A percentile compares a stretch with the other conserved stretches of the same genome.
phyloP scores from a whole-genome alignment of 2,113 vertebrate species.

The Speoplatyrhinus poulsoni region DNA sequence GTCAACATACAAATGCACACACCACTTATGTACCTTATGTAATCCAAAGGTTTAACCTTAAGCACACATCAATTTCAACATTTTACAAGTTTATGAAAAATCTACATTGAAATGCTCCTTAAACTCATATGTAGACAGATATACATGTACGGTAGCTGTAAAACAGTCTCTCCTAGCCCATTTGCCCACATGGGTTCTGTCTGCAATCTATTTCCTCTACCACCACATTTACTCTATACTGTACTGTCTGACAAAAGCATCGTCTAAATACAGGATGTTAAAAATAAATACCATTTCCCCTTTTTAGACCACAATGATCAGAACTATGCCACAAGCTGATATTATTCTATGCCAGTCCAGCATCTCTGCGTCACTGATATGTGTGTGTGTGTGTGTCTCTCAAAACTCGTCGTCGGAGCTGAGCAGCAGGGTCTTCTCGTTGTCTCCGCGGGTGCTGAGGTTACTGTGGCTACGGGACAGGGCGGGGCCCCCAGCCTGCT shows the following conservation, averaged over 20 bases:
- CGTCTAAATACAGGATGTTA: slow-evolving; percentile 12
- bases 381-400: slow-evolving; percentile 24
- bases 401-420: slow-evolving; percentile 95
- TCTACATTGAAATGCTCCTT: slow-evolving; percentile 8
- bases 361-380: slow-evolving; percentile 71
- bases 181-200: neutral
- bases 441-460: slow-evolving; percentile 83
- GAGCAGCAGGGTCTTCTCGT: slow-evolving; percentile 91
- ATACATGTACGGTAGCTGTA: neutral
- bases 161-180: neutral
- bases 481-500: slow-evolving; percentile 76
- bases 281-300: neutral
- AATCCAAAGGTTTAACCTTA: neutral
- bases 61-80: slow-evolving; percentile 7
- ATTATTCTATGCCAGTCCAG: slow-evolving; percentile 1
- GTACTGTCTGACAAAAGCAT: neutral
- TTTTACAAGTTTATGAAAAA: slow-evolving; percentile 8
- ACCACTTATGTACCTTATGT: neutral
- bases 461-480: slow-evolving; percentile 87
- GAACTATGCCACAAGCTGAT: slow-evolving; percentile 13
- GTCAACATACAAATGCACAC: neutral
- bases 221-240: neutral
- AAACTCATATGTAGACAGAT: slow-evolving; percentile 1
- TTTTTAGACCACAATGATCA: slow-evolving; percentile 13
- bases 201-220: neutral